Evolutionary conservation across 2,113 vertebrate species (phyloP).

Genomic region (Baryphthengus martii): DNA sequence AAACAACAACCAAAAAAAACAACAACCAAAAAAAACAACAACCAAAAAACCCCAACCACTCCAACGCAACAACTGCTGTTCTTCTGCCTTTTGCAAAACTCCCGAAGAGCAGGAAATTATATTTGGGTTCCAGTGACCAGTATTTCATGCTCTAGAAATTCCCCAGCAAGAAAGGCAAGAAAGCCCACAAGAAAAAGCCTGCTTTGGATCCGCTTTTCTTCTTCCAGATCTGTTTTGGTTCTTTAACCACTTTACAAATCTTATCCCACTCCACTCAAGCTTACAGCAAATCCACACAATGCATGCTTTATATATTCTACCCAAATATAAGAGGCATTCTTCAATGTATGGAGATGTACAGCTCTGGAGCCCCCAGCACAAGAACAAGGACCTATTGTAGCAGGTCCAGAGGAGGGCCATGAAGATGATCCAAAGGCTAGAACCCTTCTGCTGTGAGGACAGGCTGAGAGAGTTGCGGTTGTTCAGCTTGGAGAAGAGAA

Average conservation of each 20-base stretch:
- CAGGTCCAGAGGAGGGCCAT: no score
- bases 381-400: no score
- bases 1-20: background rate
- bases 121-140: background rate
- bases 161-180: background rate
- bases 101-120: background rate
- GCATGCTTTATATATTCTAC: background rate
- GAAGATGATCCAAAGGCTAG: no score
- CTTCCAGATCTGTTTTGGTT: background rate
- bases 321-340: background rate
- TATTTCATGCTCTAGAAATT: background rate
- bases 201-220: background rate
- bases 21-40: background rate
- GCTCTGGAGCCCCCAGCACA: no score
- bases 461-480: no score
- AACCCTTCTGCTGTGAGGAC: no score
- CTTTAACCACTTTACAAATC: background rate
- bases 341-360: background rate
- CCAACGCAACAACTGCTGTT: background rate
- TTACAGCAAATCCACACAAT: background rate
- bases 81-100: background rate
- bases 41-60: background rate
- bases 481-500: no score
- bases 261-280: background rate
- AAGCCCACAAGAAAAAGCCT: background rate